These are phyloP conservation scores for Sacculina carcini DNA, from an alignment of 2,888 invertebrate species.

Conservation along the genomic window DNA sequence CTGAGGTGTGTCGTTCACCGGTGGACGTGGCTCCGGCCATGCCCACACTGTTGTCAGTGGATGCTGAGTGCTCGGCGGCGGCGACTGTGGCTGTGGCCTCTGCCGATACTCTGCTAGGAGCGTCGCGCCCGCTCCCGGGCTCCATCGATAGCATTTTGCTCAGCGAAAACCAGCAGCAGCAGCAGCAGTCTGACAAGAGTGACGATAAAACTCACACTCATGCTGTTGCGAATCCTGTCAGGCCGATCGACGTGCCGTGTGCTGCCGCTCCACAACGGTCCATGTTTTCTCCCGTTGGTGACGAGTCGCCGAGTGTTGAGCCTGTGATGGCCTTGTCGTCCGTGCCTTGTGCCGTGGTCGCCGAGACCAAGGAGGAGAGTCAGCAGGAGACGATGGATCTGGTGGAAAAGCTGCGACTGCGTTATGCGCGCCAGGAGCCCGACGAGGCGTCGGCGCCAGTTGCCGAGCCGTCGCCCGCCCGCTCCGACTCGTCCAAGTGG, in stretches of 20 bases:
- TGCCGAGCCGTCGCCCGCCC: not conserved
- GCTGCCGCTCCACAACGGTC: not conserved
- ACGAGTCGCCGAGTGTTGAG: not conserved
- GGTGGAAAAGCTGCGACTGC: slow-evolving; percentile 52
- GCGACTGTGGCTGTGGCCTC: no score
- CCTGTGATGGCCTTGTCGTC: not conserved
- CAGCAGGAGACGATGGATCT: slow-evolving; percentile 56
- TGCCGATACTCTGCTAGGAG: no score
- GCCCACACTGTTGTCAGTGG: no score
- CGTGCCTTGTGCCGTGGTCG: not conserved
- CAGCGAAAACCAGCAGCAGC: not conserved
- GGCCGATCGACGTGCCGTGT: not conserved
- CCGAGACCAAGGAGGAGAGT: slow-evolving; percentile 49
- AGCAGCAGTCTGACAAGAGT: not conserved
- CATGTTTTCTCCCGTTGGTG: not conserved
- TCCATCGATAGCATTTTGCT: slow-evolving; percentile 1
- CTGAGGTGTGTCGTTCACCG: no score
- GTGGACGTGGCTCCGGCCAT: no score
- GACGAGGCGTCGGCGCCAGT: not conserved
- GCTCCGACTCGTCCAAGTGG: not conserved
- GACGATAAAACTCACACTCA: not conserved
- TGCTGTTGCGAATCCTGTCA: not conserved
- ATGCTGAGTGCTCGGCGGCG: no score
- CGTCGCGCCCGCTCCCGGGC: not conserved
- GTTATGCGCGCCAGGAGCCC: slow-evolving; percentile 31